A percentile compares a stretch with the other conserved stretches of the same genome.
phyloP scores from a whole-genome alignment of 2,797 vertebrate species.

The Sebastes steindachneri region DNA sequence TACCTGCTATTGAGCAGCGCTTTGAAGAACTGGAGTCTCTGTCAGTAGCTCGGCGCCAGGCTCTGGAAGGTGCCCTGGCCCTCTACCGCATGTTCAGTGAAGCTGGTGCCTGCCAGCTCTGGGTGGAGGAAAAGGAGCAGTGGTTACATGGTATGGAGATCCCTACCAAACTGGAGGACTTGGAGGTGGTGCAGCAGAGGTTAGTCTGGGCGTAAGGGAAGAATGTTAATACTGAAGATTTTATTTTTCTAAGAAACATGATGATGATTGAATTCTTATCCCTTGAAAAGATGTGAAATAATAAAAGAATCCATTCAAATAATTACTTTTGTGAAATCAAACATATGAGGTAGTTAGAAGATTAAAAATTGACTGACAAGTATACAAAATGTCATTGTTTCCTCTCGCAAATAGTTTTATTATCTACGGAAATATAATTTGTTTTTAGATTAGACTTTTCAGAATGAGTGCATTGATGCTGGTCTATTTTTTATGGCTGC shows the following conservation, averaged over 20 bases:
- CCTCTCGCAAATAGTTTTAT: neutral
- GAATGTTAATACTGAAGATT: neutral
- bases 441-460: neutral
- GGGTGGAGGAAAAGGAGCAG: conserved; percentile 95
- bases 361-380: neutral
- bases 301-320: neutral
- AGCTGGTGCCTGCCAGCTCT: conserved; percentile 92
- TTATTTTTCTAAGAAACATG: neutral
- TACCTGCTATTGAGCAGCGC: conserved; percentile 87
- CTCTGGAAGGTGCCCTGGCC: conserved; percentile 89
- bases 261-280: neutral
- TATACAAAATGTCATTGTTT: no score
- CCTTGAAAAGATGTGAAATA: neutral
- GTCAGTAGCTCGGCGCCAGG: conserved; percentile 84
- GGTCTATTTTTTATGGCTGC: conserved; percentile 21
- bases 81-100: conserved; percentile 95
- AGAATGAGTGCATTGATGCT: conserved; percentile 6
- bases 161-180: conserved; percentile 92
- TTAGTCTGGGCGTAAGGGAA: conserved; percentile 51
- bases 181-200: conserved; percentile 98
- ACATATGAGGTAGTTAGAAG: neutral
- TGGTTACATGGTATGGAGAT: conserved; percentile 92
- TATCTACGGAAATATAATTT: neutral
- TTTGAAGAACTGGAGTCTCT: conserved; percentile 87
- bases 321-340: neutral